A percentile compares a stretch with the other conserved stretches of the same genome.
Evolutionary conservation across 2,113 vertebrate species (phyloP).

Genomic region (Zeus faber): DNA sequence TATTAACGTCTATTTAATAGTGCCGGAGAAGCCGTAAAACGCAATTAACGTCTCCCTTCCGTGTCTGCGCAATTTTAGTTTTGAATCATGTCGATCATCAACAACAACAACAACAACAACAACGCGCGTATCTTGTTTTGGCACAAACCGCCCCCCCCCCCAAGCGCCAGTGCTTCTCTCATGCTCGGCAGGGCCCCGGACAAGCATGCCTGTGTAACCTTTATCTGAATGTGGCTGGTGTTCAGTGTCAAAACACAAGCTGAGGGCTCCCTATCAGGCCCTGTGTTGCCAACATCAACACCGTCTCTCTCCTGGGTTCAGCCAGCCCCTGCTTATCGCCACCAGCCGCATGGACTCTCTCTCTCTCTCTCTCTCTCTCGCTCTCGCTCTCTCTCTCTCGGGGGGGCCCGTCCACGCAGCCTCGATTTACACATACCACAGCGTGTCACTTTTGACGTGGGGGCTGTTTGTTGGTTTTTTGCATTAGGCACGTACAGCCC

Average conservation of each 20-base stretch:
- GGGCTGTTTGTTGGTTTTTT: conserved; percentile 32
- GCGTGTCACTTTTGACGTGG: conserved; percentile 36
- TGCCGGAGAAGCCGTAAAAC: conserved; percentile 27
- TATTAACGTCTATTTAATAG: conserved; percentile 27
- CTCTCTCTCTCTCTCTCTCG: too few species aligned
- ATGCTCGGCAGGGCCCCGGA: conserved; percentile 1
- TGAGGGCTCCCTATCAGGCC: conserved; percentile 41
- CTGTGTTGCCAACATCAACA: conserved; percentile 44
- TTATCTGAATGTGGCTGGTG: conserved; percentile 60
- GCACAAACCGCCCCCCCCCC: too few species aligned
- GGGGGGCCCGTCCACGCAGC: conserved; percentile 28
- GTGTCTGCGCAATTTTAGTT: conserved; percentile 4
- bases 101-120: too few species aligned
- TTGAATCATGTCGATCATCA: conserved; percentile 16
- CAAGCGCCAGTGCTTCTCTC: neutral
- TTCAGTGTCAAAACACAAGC: too few species aligned
- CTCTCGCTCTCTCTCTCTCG: conserved; percentile 21
- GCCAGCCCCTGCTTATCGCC: conserved; percentile 45
- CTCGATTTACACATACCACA: conserved; percentile 23
- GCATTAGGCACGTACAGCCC: neutral
- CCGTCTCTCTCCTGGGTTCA: conserved; percentile 26
- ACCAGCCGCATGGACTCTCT: neutral
- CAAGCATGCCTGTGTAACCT: conserved; percentile 38
- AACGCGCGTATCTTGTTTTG: too few species aligned
- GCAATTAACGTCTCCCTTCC: conserved; percentile 16